Evolutionary conservation across 2,113 vertebrate species (phyloP), one percentile per base, ranked within the genome.

Genomic region (Crotalus viridis): DNA sequence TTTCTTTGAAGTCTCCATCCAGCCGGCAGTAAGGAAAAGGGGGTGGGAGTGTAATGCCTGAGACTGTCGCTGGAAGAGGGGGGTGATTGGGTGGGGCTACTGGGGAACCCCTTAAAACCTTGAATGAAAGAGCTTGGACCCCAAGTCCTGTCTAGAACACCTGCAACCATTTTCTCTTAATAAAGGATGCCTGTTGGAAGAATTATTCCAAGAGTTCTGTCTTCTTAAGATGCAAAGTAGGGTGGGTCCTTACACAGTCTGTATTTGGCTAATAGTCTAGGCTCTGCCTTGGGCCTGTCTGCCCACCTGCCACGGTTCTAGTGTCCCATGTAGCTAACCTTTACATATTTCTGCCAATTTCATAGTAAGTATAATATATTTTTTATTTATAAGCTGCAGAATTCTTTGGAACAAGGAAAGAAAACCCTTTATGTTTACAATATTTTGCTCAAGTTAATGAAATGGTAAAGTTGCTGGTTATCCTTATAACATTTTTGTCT

Each of bases 381-480:
- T 21, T 64, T 51, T 2, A 51, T 89, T 22, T 59, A 90, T 33
- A 21, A 33, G 51, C 52, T 85, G 24, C 8, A 85, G 43, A 3
- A 85, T 69, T 48, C 26, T 90, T 17, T 90, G 19, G 5, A 28
- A 9, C 22, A 15, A n/a, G 43, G 52, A 54, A 56, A 56, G 28
- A 26, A 91, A 15, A 3, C 33, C 22, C 43, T 48, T 91, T 52
- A 59, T 52, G 17, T 19, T 88, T 64, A 24, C 28, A 24, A n/a
- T 33, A 4, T 87, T 92, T 69, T 92, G 48, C 52, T 92, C 12
- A 88, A 88, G 39, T 51, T 57, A 52, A 86, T 19, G 8, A 64
- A 87, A 24, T n/a, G 3, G 0, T 0, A 26, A 46, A 0, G 19
- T 90, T 17, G 33, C 6, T 24, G 3, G 0, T 13, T 0, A 6